These are phyloP conservation scores for Leucophenga varia DNA, from an alignment of 1,140 invertebrate species.

Conservation along the genomic window DNA sequence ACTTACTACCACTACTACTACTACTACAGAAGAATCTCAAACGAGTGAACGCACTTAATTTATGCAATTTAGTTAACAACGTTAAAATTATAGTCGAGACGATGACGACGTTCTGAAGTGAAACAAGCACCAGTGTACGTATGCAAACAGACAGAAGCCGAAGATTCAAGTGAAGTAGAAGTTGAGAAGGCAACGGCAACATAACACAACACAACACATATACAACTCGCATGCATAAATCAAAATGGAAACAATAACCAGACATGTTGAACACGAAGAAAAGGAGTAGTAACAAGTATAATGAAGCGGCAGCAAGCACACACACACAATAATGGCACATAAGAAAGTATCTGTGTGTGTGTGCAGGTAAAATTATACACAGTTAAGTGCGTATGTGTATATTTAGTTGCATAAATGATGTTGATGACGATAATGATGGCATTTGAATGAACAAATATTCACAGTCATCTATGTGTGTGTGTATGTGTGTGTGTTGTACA, in stretches of 20 bases:
- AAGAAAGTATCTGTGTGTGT: no score
- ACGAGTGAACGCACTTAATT: slow-evolving; percentile 52
- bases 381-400: no score
- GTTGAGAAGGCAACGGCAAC: no score
- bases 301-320: slow-evolving; percentile 49
- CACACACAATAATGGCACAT: no score
- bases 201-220: background rate
- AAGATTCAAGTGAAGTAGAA: no score
- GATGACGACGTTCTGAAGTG: background rate
- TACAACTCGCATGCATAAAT: slow-evolving; percentile 31
- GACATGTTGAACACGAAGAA: slow-evolving; percentile 6
- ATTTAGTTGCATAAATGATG: slow-evolving; percentile 30
- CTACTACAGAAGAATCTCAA: slow-evolving; percentile 20
- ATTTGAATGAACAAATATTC: slow-evolving; percentile 39
- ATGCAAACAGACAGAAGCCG: no score
- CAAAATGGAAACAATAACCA: slow-evolving; percentile 53
- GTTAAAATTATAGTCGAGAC: slow-evolving; percentile 48
- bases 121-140: no score
- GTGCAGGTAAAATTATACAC: background rate
- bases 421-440: slow-evolving; percentile 50
- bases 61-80: slow-evolving; percentile 54
- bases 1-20: no score
- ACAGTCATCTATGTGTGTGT: no score
- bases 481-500: slow-evolving; percentile 18
- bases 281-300: slow-evolving; percentile 54